Conservation (phyloP, 2,797 vertebrate genomes). For the Otolemur crassicaudatus region DNA sequence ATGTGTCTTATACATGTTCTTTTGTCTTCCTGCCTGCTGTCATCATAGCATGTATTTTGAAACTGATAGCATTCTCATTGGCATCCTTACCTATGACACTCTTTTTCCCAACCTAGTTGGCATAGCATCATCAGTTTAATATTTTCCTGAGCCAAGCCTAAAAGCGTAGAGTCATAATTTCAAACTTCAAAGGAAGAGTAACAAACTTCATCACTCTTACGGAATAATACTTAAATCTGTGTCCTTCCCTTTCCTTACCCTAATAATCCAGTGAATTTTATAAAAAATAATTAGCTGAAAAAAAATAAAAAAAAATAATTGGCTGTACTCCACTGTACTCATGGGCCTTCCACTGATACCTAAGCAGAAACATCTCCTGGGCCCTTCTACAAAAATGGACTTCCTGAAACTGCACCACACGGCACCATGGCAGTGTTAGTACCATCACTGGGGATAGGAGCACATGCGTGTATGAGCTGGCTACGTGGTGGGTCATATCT, state of each 20-base stretch:
- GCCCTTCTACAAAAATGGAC: not conserved
- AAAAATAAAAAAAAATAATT: not conserved
- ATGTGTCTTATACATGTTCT: not conserved
- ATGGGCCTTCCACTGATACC: not conserved
- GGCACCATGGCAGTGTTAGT: not conserved
- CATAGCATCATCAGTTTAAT: not conserved
- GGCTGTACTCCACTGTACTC: too few species aligned
- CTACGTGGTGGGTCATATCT: not conserved
- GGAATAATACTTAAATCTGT: not conserved
- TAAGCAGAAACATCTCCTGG: not conserved
- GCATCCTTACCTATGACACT: not conserved
- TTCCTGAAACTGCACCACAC: not conserved
- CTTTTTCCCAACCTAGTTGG: not conserved
- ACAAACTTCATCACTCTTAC: not conserved
- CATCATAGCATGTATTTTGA: not conserved
- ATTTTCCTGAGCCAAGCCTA: not conserved
- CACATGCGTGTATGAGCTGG: not conserved
- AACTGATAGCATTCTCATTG: not conserved
- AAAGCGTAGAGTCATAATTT: not conserved
- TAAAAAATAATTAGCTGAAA: not conserved
- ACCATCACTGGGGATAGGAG: not conserved
- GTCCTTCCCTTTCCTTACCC: not conserved
- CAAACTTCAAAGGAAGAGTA: not conserved
- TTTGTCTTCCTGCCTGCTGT: not conserved
- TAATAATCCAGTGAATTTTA: not conserved